phyloP scores from a whole-genome alignment of 2,888 invertebrate species.

The Heliconius aoede region DNA sequence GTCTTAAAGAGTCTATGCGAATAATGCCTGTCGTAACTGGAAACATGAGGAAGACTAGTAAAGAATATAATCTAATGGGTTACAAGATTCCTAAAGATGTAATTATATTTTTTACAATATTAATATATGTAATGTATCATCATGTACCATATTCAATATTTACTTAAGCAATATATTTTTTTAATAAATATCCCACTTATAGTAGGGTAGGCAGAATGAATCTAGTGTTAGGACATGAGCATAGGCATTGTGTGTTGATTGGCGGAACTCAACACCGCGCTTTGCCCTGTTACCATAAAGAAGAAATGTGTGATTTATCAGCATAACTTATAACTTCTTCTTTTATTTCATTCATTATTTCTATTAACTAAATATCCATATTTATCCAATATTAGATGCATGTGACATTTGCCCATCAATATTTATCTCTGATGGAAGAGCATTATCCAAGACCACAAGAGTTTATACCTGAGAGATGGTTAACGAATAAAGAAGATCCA shows the following conservation, averaged over 20 bases:
- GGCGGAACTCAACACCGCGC: too few relatives aligned
- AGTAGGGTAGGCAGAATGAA: too few relatives aligned
- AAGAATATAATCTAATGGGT: constrained; percentile 84
- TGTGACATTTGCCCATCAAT: constrained; percentile 78
- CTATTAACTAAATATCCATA: not conserved
- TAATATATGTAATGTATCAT: too few relatives aligned
- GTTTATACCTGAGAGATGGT: constrained; percentile 91
- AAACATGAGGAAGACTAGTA: constrained; percentile 78
- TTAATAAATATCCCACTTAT: too few relatives aligned
- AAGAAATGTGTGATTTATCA: not conserved
- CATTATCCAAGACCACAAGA: constrained; percentile 85
- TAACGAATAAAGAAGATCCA: constrained; percentile 64
- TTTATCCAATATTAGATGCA: constrained; percentile 50
- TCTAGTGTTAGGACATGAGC: too few relatives aligned
- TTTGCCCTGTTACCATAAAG: too few relatives aligned
- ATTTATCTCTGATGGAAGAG: constrained; percentile 85
- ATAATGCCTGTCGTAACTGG: constrained; percentile 85
- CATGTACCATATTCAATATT: not conserved
- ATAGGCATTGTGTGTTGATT: too few relatives aligned
- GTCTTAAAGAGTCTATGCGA: constrained; percentile 88
- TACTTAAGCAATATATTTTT: not conserved
- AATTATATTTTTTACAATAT: too few relatives aligned
- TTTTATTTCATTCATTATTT: not conserved
- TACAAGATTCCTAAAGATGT: constrained; percentile 81
- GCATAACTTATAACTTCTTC: not conserved